Base-by-base conservation (phyloP, 37 sponge, comb jelly and placozoan species). In the Theonella swinhoei region DNA sequence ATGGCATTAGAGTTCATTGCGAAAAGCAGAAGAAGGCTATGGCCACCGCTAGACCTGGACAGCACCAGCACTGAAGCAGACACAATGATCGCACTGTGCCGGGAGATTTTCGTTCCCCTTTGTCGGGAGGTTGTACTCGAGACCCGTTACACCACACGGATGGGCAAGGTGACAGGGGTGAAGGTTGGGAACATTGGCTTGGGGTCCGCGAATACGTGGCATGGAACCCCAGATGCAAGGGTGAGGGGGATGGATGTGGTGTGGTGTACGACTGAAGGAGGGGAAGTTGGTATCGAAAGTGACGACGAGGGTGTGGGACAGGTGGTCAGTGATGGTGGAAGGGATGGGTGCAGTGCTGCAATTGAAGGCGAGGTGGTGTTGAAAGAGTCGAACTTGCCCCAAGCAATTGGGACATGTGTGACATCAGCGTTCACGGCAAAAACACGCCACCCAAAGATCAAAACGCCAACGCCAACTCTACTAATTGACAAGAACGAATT, bases 211-310 rank as follows among this genome's bases (percentile, higher is more conserved):
- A 5, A 65, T 26, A 68, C 69, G 20, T 30, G 34, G 69, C 69
- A 68, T 68, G 69, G 69, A 28, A 30, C 69, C 69, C 69, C 69
- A 31, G 69, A 68, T 32, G 69, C 69, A 68, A 68, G 69, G 30
- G 33, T 68, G 33, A 68, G 69, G 31, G 69, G 69, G 33, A 68
- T 32, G 34, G 69, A 7, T 20, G 9, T 68, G 7, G 66, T 65
- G 24, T 65, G 66, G 66, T 14, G 54, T n/a, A 11, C 5, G 66
- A 65, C 7, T 24, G 66, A 23, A 5, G 7, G 24, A 20, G 66
- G 30, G 66, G 66, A 65, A 47, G 14, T 47, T 14, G 14, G 54
- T 65, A 32, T 47, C 14, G 54, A 22, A 29, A 68, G 69, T 68
- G 69, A 68, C 33, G 69, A 68, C 69, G 69, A 68, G 33, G 19